phyloP scores from a whole-genome alignment of 2,797 vertebrate species.

The Tarsius wallacei region DNA sequence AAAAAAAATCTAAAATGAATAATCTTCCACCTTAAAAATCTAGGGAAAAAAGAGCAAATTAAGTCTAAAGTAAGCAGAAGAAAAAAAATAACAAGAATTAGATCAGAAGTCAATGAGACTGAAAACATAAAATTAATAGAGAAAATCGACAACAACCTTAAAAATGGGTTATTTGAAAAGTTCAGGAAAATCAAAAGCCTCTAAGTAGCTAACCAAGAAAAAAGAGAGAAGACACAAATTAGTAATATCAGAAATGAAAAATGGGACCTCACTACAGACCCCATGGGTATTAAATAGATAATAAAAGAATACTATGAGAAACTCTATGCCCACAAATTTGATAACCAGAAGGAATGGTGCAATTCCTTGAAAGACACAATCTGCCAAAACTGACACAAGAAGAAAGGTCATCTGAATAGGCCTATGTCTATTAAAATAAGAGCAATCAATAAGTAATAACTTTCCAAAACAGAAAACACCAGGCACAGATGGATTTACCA shows the following conservation, averaged over 20 bases:
- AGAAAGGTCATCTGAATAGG: background rate
- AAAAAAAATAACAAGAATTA: background rate
- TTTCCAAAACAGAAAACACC: background rate
- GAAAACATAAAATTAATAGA: background rate
- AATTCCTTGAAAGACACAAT: background rate
- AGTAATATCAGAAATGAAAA: background rate
- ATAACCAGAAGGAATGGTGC: background rate
- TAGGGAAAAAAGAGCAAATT: background rate
- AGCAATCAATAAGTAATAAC: background rate
- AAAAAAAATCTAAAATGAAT: background rate
- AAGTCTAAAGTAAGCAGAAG: background rate
- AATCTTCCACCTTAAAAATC: background rate
- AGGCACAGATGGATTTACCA: background rate
- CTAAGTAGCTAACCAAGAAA: background rate
- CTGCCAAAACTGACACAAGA: background rate
- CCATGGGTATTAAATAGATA: background rate
- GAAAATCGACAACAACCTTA: background rate
- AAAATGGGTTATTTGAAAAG: background rate
- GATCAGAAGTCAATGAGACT: background rate
- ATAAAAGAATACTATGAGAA: background rate
- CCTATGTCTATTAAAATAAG: background rate
- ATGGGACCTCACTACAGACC: background rate
- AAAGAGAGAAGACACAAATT: background rate
- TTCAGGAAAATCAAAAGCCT: background rate
- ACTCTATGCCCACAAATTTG: background rate